Conservation (phyloP, 2,113 vertebrate species). For the Sula dactylatra region DNA sequence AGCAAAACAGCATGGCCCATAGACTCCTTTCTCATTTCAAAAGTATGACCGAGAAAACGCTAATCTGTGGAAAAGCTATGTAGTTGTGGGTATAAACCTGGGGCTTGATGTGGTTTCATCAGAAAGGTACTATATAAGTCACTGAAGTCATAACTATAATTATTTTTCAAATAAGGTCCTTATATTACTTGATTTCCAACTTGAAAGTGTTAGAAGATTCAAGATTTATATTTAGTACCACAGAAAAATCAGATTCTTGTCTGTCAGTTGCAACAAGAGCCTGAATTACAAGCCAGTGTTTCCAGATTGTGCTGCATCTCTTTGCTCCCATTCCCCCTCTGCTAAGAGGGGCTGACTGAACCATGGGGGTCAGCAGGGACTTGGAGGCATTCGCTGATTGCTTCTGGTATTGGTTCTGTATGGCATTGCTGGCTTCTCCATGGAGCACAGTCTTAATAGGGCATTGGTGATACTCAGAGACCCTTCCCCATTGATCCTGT, state of each 20-base stretch:
- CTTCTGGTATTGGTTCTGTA: accelerated
- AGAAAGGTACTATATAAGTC: neutral
- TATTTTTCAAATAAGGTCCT: neutral
- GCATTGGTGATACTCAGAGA: accelerated
- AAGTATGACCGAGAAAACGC: accelerated
- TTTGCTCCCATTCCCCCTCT: neutral
- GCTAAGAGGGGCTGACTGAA: neutral
- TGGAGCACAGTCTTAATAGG: neutral
- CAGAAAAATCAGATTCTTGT: neutral
- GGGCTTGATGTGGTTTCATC: neutral
- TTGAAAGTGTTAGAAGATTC: neutral
- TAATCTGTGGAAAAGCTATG: neutral
- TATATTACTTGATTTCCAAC: neutral
- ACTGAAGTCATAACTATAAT: neutral
- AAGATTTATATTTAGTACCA: neutral
- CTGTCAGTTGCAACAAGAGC: neutral
- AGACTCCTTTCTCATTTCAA: neutral
- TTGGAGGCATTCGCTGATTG: accelerated
- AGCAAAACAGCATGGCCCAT: neutral
- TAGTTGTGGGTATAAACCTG: neutral
- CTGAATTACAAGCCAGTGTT: neutral
- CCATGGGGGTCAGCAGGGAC: accelerated
- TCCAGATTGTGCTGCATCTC: neutral
- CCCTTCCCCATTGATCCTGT: accelerated
- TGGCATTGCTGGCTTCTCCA: neutral